Percentiles rank a stretch among this genome's conserved stretches.
These are phyloP conservation scores for Lerema accius DNA, from an alignment of 1,140 invertebrate species.

Conservation along the genomic window DNA sequence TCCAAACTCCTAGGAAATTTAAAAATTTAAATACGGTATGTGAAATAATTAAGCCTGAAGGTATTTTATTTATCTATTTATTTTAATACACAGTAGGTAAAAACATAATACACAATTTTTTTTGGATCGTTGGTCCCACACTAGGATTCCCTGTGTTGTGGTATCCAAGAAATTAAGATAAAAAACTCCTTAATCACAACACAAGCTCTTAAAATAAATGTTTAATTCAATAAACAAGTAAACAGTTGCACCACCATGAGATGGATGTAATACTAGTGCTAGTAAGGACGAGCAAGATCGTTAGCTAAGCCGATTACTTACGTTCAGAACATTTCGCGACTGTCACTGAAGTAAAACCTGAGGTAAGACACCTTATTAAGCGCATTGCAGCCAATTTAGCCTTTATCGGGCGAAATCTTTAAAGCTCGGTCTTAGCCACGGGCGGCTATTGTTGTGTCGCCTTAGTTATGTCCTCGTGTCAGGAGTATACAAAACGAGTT, in stretches of 20 bases:
- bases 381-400: conserved; percentile 55
- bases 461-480: conserved; percentile 42
- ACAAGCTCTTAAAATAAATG: conserved; percentile 6
- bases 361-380: conserved; percentile 52
- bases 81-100: no score
- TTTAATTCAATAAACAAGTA: not conserved
- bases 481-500: conserved; percentile 50
- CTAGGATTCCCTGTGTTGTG: no score
- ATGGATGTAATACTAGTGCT: conserved; percentile 8
- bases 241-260: not conserved
- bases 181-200: no score
- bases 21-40: no score
- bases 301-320: conserved; percentile 23
- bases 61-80: no score
- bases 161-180: no score
- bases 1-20: no score
- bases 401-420: conserved; percentile 63
- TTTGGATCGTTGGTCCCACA: no score
- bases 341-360: conserved; percentile 42
- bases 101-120: no score
- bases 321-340: conserved; percentile 31
- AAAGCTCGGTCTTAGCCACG: conserved; percentile 41
- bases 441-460: conserved; percentile 63
- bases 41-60: no score
- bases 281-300: conserved; percentile 17